Base-by-base conservation (phyloP, 2,888 invertebrate genomes). In the Neocrepidodera transversa region DNA sequence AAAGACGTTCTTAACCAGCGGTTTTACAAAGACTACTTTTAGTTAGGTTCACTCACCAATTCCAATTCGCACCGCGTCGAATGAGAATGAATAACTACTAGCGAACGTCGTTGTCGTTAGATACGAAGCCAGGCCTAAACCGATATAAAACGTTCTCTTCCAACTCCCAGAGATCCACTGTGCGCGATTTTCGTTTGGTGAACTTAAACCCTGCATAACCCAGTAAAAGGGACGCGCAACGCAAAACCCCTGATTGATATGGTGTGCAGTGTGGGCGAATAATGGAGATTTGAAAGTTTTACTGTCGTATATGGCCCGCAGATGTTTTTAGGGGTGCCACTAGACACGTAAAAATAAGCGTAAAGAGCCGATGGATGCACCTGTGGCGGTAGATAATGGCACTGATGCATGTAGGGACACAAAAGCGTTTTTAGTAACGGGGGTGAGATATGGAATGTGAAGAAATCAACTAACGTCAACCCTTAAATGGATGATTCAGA, bases 181-280 rank as follows among this genome's bases (percentile, higher is more conserved):
- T 51, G 56, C 52, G 55, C 60, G 59, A 54, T 63, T 38, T 38
- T 38, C 17, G 17, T 53, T 40, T 36, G 42, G 51, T 32, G 56
- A 36, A 56, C 36, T 42, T 52, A 36, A 49, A 53, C 62, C 62
- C 60, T 40, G 53, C 53, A 48, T 52, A 62, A 59, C 57, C 63
- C 43, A 43, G 48, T 48, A 62, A 62, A 40, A 51, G 66, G 63
- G 65, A 62, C 50, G 50, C 68, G 68, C 68, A 68, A 58, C 45
- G 23, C 54, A 32, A 32, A 54, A 58, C 66, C 62, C 64, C 68
- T 64, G 65, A 64, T 65, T 65, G 63, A 54, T 62, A 64, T 57
- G 63, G 45, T 62, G 56, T 49, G 35, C 36, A 43, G 60, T 58
- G 55, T 54, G 54, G 42, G 54, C 53, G 48, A 36, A 40, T 48